Percentiles rank a stretch among this genome's conserved stretches.
These are phyloP conservation scores for Agonopterix alstromeriana DNA, from an alignment of 2,888 invertebrate species.

Conservation along the genomic window DNA sequence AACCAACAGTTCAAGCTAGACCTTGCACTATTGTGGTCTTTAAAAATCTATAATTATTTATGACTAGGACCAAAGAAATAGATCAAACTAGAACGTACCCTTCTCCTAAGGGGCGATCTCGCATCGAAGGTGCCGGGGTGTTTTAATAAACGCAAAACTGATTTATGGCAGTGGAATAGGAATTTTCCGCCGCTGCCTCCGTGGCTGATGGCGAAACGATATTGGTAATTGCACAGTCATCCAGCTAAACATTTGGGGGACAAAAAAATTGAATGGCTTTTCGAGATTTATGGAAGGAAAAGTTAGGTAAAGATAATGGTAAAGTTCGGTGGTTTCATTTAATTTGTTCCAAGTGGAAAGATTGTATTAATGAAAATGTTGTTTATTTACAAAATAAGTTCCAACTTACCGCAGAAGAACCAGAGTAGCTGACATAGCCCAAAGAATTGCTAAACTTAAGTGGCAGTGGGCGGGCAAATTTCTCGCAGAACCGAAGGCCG, in stretches of 20 bases:
- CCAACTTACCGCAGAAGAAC: too few relatives aligned
- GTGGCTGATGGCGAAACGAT: slow-evolving; percentile 32
- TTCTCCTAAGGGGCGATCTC: slow-evolving; percentile 26
- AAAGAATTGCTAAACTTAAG: too few relatives aligned
- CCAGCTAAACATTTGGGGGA: slow-evolving; percentile 30
- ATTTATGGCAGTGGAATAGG: slow-evolving; percentile 57
- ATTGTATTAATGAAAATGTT: not conserved
- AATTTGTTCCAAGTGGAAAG: slow-evolving; percentile 4
- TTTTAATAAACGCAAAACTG: slow-evolving; percentile 67
- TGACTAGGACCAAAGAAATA: not conserved
- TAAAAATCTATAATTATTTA: not conserved
- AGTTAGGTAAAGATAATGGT: not conserved
- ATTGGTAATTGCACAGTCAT: slow-evolving; percentile 63
- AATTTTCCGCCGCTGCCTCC: slow-evolving; percentile 42
- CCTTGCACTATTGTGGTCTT: not conserved
- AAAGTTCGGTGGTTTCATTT: too few relatives aligned
- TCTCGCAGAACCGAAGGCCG: too few relatives aligned
- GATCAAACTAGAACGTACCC: slow-evolving; percentile 3
- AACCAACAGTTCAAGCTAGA: not conserved
- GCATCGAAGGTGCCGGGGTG: slow-evolving; percentile 39
- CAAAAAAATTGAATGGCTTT: slow-evolving; percentile 1
- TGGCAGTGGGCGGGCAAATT: too few relatives aligned
- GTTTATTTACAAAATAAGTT: too few relatives aligned
- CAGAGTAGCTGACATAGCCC: too few relatives aligned
- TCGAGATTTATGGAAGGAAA: not conserved